Conservation (phyloP, 2,888 invertebrate species). For the Elmis aenea region DNA sequence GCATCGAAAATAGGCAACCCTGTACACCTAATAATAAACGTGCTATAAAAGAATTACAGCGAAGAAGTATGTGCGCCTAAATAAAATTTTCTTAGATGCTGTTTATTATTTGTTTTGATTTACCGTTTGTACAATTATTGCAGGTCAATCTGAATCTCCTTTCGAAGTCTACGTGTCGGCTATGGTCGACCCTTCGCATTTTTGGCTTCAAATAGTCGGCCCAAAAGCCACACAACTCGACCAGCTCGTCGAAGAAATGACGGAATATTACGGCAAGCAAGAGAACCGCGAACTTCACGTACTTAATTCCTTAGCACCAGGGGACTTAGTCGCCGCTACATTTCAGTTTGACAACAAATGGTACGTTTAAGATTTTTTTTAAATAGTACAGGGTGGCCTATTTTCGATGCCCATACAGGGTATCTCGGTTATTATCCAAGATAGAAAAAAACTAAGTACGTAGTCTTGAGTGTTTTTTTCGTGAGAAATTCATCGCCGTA, state of each 20-base stretch:
- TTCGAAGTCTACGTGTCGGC: slow-evolving; percentile 86
- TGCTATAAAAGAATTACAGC: no score
- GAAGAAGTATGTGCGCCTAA: no score
- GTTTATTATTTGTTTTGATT: no score
- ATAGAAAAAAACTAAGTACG: no score
- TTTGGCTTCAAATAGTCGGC: slow-evolving; percentile 84
- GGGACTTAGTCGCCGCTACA: slow-evolving; percentile 80
- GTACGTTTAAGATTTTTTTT: slow-evolving; percentile 51
- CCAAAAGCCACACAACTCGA: slow-evolving; percentile 69
- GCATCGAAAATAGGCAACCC: no score
- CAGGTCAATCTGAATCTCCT: slow-evolving; percentile 51
- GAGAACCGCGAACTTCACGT: slow-evolving; percentile 61
- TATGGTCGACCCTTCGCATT: slow-evolving; percentile 69
- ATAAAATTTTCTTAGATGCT: no score
- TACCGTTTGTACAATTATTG: slow-evolving; percentile 10
- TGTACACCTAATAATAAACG: no score
- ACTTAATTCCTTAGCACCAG: slow-evolving; percentile 53
- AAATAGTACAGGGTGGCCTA: no score
- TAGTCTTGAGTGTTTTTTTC: no score
- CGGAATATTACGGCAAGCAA: slow-evolving; percentile 65
- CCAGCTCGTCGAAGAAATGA: slow-evolving; percentile 76
- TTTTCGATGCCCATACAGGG: no score
- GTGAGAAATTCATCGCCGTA: no score
- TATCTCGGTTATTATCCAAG: no score
- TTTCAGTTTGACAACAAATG: slow-evolving; percentile 79